phyloP scores from a whole-genome alignment of 2,797 vertebrate genomes.

The Sandelia bainsii region DNA sequence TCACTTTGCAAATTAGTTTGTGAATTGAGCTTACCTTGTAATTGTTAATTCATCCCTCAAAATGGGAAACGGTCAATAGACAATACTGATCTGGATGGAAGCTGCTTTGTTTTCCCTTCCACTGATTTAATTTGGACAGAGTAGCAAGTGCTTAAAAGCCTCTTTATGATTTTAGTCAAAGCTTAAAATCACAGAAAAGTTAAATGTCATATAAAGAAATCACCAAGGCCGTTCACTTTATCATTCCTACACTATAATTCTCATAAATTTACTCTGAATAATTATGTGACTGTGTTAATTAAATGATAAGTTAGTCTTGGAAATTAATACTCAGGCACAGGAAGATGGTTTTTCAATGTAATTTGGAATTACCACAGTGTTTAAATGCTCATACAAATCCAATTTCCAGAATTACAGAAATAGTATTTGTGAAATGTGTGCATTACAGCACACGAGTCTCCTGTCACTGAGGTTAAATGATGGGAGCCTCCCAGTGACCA shows the following conservation, averaged over 20 bases:
- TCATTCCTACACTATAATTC: neutral
- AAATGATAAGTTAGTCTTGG: slow-evolving; percentile 1
- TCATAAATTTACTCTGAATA: neutral
- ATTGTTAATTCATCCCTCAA: slow-evolving; percentile 38
- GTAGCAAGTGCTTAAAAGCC: neutral
- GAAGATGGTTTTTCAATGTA: neutral
- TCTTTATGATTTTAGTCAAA: slow-evolving; percentile 8
- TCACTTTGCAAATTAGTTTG: slow-evolving; percentile 45
- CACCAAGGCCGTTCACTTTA: neutral
- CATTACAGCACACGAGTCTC: neutral
- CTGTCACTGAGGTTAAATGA: neutral
- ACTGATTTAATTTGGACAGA: slow-evolving; percentile 33
- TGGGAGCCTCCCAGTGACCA: slow-evolving; percentile 3
- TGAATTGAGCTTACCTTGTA: slow-evolving; percentile 44
- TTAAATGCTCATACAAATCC: neutral
- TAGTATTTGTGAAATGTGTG: neutral
- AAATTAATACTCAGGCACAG: neutral
- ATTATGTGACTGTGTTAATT: neutral
- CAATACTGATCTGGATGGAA: slow-evolving; percentile 10
- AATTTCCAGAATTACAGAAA: neutral
- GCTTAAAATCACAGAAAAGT: slow-evolving; percentile 32
- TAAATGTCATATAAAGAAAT: slow-evolving; percentile 3
- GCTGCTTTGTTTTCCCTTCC: slow-evolving; percentile 21
- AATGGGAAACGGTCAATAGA: slow-evolving; percentile 27
- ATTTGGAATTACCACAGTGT: neutral